Evolutionary conservation across 2,888 invertebrate species (phyloP).

Genomic region (Tanaodytes sp.): DNA sequence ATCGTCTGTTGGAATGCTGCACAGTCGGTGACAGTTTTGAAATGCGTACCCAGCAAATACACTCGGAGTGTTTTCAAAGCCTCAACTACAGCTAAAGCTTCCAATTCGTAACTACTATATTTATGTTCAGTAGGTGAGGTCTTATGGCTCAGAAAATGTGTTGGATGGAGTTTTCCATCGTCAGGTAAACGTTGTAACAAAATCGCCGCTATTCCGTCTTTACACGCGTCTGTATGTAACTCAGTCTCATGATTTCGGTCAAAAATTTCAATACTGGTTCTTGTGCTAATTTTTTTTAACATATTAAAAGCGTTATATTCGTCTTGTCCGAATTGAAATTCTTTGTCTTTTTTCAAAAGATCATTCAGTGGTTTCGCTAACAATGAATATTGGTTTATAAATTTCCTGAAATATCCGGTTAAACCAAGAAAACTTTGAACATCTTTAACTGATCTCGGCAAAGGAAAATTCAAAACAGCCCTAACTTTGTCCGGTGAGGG

Average conservation of each 20-base stretch:
- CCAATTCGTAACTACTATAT: conserved; percentile 66
- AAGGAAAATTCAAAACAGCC: conserved; percentile 23
- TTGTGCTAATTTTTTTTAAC: too few relatives aligned
- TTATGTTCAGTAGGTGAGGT: conserved; percentile 57
- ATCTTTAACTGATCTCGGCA: not conserved
- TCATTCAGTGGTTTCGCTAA: conserved; percentile 18
- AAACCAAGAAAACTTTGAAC: conserved; percentile 33
- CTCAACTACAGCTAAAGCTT: conserved; percentile 66
- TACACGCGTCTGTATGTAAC: conserved; percentile 19
- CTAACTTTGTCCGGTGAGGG: too few relatives aligned
- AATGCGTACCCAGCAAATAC: conserved; percentile 55
- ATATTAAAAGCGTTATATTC: not conserved
- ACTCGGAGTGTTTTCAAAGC: conserved; percentile 61
- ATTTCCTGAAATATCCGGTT: conserved; percentile 38
- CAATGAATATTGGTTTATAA: conserved; percentile 13
- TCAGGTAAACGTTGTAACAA: conserved; percentile 12
- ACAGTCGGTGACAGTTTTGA: conserved; percentile 25
- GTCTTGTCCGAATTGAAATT: too few relatives aligned
- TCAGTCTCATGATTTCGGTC: conserved; percentile 3
- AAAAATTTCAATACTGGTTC: too few relatives aligned
- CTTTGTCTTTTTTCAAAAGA: conserved; percentile 6
- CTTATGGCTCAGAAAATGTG: conserved; percentile 10
- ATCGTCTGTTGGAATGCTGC: conserved; percentile 22
- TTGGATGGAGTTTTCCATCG: conserved; percentile 8
- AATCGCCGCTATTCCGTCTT: conserved; percentile 1